A percentile compares a stretch with the other conserved stretches of the same genome.
Evolutionary conservation across 2,113 vertebrate genomes (phyloP).

Genomic region (Solea solea): DNA sequence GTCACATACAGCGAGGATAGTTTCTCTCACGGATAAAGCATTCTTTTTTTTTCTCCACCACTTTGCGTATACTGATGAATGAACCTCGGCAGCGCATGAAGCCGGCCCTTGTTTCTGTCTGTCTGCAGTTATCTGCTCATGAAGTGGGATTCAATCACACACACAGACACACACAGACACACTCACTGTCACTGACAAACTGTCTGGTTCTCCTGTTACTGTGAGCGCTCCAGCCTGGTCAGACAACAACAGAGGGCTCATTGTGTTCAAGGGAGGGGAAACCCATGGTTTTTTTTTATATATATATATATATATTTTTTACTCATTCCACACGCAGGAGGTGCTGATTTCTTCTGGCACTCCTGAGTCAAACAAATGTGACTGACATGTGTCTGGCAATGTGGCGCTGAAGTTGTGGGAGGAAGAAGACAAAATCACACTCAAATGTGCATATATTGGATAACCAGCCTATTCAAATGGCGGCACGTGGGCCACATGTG

Average conservation of each 20-base stretch:
- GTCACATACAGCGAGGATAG: background rate
- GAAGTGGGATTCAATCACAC: constrained; percentile 16
- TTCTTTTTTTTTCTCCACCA: background rate
- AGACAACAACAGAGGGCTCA: constrained; percentile 44
- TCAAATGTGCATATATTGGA: no score
- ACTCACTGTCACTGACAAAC: constrained; percentile 26
- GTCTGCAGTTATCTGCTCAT: constrained; percentile 31
- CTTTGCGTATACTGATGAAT: constrained; percentile 9
- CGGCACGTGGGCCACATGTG: no score
- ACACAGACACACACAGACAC: constrained; percentile 21
- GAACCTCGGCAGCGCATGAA: constrained; percentile 29
- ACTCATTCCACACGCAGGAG: background rate
- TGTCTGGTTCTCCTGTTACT: constrained; percentile 31
- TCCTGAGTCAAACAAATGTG: constrained; percentile 25
- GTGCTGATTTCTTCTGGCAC: background rate
- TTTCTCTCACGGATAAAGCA: background rate
- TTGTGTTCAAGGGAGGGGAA: constrained; percentile 38
- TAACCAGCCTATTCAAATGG: no score
- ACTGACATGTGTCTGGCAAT: constrained; percentile 7
- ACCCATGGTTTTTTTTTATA: background rate
- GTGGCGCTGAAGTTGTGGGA: background rate
- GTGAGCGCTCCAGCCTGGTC: constrained; percentile 8
- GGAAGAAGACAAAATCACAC: background rate
- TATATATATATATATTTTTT: background rate
- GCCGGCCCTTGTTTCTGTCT: constrained; percentile 37